Conservation (phyloP, 2,888 invertebrate species). For the Eumacrocentrus americanus region DNA sequence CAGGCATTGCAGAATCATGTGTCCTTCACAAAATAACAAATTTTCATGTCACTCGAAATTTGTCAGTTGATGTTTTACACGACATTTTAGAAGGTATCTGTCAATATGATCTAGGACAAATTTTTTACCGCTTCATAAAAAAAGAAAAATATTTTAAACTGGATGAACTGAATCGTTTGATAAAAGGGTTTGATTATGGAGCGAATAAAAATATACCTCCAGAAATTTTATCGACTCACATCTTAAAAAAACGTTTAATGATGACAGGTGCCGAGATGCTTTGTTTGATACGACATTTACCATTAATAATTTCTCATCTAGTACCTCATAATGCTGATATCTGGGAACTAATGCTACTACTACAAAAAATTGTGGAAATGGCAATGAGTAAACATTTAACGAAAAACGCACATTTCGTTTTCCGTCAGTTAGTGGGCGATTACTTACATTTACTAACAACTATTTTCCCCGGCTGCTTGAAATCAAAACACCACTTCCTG, state of each 20-base stretch:
- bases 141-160: constrained; percentile 23
- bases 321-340: background rate
- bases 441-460: constrained; percentile 27
- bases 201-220: constrained; percentile 29
- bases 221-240: constrained; percentile 29
- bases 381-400: background rate
- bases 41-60: constrained; percentile 31
- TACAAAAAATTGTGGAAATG: background rate
- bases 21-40: constrained; percentile 21
- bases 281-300: background rate
- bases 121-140: constrained; percentile 24
- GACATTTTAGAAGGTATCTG: constrained; percentile 27
- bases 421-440: constrained; percentile 18
- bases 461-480: constrained; percentile 23
- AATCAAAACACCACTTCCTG: constrained; percentile 33
- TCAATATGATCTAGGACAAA: constrained; percentile 22
- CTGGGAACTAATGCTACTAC: background rate
- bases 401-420: background rate
- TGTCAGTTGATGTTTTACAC: constrained; percentile 30
- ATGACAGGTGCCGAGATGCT: constrained; percentile 10
- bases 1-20: constrained; percentile 29
- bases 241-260: constrained; percentile 26
- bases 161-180: constrained; percentile 20
- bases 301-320: background rate
- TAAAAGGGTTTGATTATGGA: constrained; percentile 30